Conservation (phyloP, 2,888 invertebrate genomes). For the Meteorus colon region DNA sequence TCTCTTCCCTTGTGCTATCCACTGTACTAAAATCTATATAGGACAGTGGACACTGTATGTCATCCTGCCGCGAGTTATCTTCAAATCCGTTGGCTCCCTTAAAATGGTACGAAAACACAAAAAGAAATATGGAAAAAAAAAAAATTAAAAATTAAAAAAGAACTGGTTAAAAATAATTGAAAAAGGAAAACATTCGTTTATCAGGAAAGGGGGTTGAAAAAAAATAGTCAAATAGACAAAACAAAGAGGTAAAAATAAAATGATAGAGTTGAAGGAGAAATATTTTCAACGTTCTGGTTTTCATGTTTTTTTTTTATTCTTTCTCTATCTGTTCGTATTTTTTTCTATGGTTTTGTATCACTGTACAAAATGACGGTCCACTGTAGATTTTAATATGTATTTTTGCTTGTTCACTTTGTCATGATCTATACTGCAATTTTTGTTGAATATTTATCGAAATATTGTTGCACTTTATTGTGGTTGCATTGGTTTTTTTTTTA, state of each 20-base stretch:
- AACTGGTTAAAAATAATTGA: background rate
- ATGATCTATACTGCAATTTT: background rate
- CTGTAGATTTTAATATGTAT: background rate
- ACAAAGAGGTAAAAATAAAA: slow-evolving; percentile 30
- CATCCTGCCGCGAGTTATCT: slow-evolving; percentile 67
- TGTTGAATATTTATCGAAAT: too few species aligned
- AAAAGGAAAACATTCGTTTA: slow-evolving; percentile 55
- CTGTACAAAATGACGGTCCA: background rate
- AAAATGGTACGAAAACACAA: slow-evolving; percentile 40
- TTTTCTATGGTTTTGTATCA: background rate
- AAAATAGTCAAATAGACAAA: slow-evolving; percentile 25
- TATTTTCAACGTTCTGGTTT: background rate
- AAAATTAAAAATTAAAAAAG: background rate
- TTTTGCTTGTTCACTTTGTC: background rate
- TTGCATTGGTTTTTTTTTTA: background rate
- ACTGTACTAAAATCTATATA: slow-evolving; percentile 41
- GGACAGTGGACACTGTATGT: slow-evolving; percentile 58
- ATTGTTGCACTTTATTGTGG: background rate
- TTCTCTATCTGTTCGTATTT: background rate
- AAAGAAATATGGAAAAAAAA: slow-evolving; percentile 3
- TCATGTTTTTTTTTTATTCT: slow-evolving; percentile 33
- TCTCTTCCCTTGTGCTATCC: slow-evolving; percentile 9
- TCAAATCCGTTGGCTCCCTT: slow-evolving; percentile 56
- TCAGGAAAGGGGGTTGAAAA: slow-evolving; percentile 41
- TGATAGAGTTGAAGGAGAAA: slow-evolving; percentile 24